Evolutionary conservation across 2,797 vertebrate species (phyloP).

Genomic region (Epinephelus coioides): DNA sequence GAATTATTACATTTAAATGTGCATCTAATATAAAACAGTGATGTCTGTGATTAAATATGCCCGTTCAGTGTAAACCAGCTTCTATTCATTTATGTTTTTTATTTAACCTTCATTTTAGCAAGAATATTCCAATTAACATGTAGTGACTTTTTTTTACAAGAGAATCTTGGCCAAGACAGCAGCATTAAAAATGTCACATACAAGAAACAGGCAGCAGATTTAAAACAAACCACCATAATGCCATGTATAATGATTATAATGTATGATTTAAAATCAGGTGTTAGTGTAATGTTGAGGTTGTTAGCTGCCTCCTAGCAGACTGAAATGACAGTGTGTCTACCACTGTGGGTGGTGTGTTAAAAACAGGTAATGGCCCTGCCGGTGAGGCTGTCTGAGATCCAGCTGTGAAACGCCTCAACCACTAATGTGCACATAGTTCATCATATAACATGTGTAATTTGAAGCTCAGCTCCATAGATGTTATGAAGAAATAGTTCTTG

Average conservation of each 20-base stretch:
- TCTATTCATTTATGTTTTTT: too few relatives aligned
- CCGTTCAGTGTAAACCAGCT: too few relatives aligned
- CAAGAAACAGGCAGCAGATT: too few relatives aligned
- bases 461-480: constrained; percentile 37
- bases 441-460: constrained; percentile 57
- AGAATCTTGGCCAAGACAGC: too few relatives aligned
- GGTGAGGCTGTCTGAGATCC: constrained; percentile 10
- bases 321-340: constrained; percentile 22
- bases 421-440: constrained; percentile 57
- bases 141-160: too few relatives aligned
- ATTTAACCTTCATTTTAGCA: too few relatives aligned
- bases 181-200: too few relatives aligned
- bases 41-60: background rate
- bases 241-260: background rate
- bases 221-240: too few relatives aligned
- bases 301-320: constrained; percentile 17
- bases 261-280: background rate
- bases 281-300: background rate
- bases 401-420: constrained; percentile 26
- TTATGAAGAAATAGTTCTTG: constrained; percentile 53
- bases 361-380: constrained; percentile 22
- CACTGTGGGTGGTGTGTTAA: constrained; percentile 9
- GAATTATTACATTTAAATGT: background rate
- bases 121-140: too few relatives aligned
- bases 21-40: background rate